Evolutionary conservation across 2,797 vertebrate species (phyloP).

Genomic region (Amphiprion clarkii): DNA sequence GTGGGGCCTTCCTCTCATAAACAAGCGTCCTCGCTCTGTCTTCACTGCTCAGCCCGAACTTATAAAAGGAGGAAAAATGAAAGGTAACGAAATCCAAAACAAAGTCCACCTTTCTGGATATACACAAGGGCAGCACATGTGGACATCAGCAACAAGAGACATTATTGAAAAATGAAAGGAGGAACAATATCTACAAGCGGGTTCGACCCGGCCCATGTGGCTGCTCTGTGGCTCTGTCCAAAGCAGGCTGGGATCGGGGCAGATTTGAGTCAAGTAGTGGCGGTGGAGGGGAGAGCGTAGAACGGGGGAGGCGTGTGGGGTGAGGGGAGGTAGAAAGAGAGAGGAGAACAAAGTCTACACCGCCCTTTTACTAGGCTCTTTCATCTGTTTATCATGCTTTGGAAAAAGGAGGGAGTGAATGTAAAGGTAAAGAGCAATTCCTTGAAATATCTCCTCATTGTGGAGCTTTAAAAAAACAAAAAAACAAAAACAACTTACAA

Average conservation of each 20-base stretch:
- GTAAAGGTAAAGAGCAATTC: constrained; percentile 80
- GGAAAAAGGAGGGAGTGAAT: constrained; percentile 82
- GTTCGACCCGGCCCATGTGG: constrained; percentile 74
- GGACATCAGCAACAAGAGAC: constrained; percentile 84
- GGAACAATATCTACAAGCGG: constrained; percentile 87
- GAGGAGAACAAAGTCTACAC: constrained; percentile 84
- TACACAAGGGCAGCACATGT: constrained; percentile 84
- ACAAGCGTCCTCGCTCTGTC: constrained; percentile 71
- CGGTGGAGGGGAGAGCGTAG: constrained; percentile 68
- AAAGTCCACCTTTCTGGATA: constrained; percentile 78
- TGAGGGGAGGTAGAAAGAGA: constrained; percentile 83
- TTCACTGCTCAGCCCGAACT: constrained; percentile 80
- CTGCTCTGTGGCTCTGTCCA: constrained; percentile 76
- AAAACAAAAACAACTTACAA: constrained; percentile 65
- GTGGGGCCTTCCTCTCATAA: constrained; percentile 72
- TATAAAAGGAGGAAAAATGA: constrained; percentile 61
- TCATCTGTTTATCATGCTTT: constrained; percentile 86
- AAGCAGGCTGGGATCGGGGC: constrained; percentile 62
- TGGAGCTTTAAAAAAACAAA: constrained; percentile 63
- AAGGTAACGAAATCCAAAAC: constrained; percentile 71
- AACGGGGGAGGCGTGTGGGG: constrained; percentile 63
- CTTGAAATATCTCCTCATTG: constrained; percentile 74
- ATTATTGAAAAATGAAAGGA: constrained; percentile 79
- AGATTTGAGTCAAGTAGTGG: constrained; percentile 63
- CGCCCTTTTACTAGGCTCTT: constrained; percentile 72